Evolutionary conservation across 1,140 invertebrate species (phyloP), one percentile per base, ranked within the genome.

Genomic region (Polyergus mexicanus): DNA sequence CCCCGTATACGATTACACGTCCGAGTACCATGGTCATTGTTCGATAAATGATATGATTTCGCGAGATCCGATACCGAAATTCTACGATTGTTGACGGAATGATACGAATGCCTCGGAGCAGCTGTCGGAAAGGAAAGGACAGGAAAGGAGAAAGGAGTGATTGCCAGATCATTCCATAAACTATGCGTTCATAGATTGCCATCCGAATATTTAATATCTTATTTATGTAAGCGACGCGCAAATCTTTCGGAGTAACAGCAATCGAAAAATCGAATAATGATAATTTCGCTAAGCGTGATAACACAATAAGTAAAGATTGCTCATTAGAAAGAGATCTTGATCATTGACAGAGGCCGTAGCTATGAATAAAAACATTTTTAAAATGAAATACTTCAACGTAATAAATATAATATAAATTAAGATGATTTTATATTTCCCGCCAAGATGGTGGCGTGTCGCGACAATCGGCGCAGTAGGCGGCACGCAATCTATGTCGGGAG

Each of bases 1-100:
- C 99, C 99, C 99, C 99, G 93, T 99, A 99, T 90, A 99, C 96
- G 68, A 99, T 94, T 77, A 99, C 97, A 94, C 97, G 97, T 93
- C 97, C 97, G 3, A 93, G 77, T 80, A 88, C 86, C 22, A 90
- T 68, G 44, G 93, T 86, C 94, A 95, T 95, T 91, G 71, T 92
- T 90, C 84, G 66, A 91, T 89, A 89, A 89, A 85, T 86, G 86
- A 89, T 86, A 32, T 41, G 51, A 90, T 80, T 87, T 87, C 28
- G 22, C 28, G 58, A 87, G 58, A 81, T 84, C 47, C n/a, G 60
- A 60, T 19, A 71, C 56, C 85, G 84, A 80, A 58, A 51, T 19
- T 80, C 7, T 28, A 65, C 88, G 88, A 90, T 47, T 62, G 41
- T 13, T 22, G 32, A 72, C 89, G 85, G 28, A 87, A 87, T n/a